Evolutionary conservation across 2,888 invertebrate species (phyloP).

Genomic region (Phortica magna): DNA sequence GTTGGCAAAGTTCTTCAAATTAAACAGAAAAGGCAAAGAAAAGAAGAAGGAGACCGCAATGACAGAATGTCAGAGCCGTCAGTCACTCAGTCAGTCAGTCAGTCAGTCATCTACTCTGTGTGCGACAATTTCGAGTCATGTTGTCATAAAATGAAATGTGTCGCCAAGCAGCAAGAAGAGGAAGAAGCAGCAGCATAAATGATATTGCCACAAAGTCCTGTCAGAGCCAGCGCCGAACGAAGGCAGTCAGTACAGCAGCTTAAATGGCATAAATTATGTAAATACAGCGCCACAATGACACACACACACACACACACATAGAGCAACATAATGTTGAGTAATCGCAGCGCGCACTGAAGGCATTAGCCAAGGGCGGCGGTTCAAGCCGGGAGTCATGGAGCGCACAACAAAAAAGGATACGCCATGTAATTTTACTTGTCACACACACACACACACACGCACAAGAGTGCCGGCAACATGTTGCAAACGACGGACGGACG

Average conservation of each 20-base stretch:
- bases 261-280: conserved; percentile 72
- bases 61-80: conserved; percentile 42
- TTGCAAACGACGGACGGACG: conserved; percentile 55
- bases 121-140: conserved; percentile 48
- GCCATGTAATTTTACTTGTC: neutral
- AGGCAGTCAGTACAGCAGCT: conserved; percentile 35
- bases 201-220: conserved; percentile 52
- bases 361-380: conserved; percentile 18
- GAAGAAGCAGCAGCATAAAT: conserved; percentile 44
- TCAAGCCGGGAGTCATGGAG: no score
- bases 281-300: conserved; percentile 57
- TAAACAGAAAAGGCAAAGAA: neutral
- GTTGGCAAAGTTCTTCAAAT: neutral
- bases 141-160: conserved; percentile 67
- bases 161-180: conserved; percentile 1
- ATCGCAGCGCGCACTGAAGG: neutral
- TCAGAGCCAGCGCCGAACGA: conserved; percentile 20
- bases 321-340: conserved; percentile 27
- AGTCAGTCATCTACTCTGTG: conserved; percentile 44
- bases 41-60: neutral
- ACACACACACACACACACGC: conserved; percentile 18
- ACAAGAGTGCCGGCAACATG: conserved; percentile 61
- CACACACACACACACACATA: conserved; percentile 45
- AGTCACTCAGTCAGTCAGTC: conserved; percentile 42
- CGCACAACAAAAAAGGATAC: conserved; percentile 26